Base-by-base conservation (phyloP, 2,113 vertebrate genomes). In the Microcebus murinus region DNA sequence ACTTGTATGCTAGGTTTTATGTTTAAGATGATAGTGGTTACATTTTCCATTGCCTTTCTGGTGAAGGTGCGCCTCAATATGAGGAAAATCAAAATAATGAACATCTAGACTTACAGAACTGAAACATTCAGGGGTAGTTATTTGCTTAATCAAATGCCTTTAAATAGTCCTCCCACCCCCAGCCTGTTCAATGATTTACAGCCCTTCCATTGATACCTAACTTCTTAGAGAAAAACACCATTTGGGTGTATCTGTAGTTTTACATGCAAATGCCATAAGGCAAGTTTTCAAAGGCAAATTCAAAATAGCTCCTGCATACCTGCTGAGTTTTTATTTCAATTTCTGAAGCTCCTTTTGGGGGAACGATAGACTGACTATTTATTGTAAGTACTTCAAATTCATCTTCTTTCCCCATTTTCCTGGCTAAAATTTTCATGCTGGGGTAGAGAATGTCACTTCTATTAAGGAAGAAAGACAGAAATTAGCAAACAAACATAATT, bases 291-390 rank as follows among this genome's bases (percentile, higher is more conserved):
- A 94, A 93, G 57, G 48, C 55, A 77, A 21, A 80, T 86, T 91
- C 80, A 81, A 86, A 93, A 96, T 25, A 73, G 36, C 12, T 81
- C 20, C 2, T 45, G 21, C 85, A 89, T 98, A 99, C 98, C 99
- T 99, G 98, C 59, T 94, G 98, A 79, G 94, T 89, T 98, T 99
- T 98, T 83, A 99, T 98, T 85, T 99, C 96, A 0, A 98, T 97
- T 98, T 99, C 98, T 50, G 99, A 97, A 59, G 98, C 98, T 98
- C 98, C 98, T 97, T 96, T 89, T 1, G 98, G 98, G 36, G 97
- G 96, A 77, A 98, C 96, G 48, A 98, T 87, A 88, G 96, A 93
- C 95, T 98, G 98, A 87, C 79, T 95, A 59, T 87, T 98, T 20
- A 97, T 97, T 34, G 98, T 21, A 3, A 98, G 91, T 29, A 92